These are phyloP conservation scores for Meriones unguiculatus DNA, from an alignment of 2,113 vertebrate genomes.

Conservation along the genomic window DNA sequence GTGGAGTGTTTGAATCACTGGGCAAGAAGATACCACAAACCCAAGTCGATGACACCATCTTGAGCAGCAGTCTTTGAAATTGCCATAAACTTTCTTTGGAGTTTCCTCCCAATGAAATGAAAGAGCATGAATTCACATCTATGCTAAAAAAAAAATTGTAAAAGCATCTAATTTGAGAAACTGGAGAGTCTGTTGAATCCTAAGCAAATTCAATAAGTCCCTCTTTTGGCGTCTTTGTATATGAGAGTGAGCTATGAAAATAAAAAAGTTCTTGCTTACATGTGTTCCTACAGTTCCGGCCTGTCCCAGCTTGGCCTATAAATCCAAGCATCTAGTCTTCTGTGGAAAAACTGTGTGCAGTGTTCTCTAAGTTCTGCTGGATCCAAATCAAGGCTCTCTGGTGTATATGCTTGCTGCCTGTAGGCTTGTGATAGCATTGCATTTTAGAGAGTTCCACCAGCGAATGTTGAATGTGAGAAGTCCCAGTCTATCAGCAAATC, in stretches of 20 bases:
- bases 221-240: constrained; percentile 24
- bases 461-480: neutral
- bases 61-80: neutral
- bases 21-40: neutral
- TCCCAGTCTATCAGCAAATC: neutral
- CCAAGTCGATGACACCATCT: neutral
- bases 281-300: neutral
- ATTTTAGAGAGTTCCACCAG: neutral
- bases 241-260: constrained; percentile 32
- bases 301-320: neutral
- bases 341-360: neutral
- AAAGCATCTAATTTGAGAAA: neutral
- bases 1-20: neutral
- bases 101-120: constrained; percentile 12
- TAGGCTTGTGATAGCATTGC: neutral
- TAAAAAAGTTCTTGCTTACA: neutral
- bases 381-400: neutral
- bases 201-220: constrained; percentile 40
- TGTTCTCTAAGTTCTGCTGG: neutral
- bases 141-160: neutral
- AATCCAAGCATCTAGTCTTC: neutral
- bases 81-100: neutral
- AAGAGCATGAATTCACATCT: neutral
- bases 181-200: neutral
- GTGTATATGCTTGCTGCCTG: neutral